phyloP scores from a whole-genome alignment of 2,797 vertebrate genomes.

The Gymnoscopelus microlampas region DNA sequence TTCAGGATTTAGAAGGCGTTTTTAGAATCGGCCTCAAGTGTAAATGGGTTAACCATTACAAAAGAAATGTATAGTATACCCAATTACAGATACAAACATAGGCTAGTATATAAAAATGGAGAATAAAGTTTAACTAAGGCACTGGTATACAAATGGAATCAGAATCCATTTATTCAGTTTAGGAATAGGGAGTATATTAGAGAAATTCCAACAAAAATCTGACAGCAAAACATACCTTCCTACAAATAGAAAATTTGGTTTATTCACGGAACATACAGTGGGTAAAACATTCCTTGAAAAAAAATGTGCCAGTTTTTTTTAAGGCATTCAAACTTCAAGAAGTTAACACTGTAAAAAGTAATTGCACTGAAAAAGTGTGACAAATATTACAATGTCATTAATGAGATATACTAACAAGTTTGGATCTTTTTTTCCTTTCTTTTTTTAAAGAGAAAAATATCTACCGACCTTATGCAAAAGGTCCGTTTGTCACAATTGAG shows the following conservation, averaged over 20 bases:
- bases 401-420: constrained; percentile 36
- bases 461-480: constrained; percentile 32
- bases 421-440: constrained; percentile 32
- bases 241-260: constrained; percentile 74
- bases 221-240: constrained; percentile 57
- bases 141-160: constrained; percentile 6
- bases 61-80: no score
- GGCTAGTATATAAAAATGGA: no score
- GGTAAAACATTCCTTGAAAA: constrained; percentile 72
- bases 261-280: constrained; percentile 68
- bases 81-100: no score
- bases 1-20: no score
- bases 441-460: constrained; percentile 17
- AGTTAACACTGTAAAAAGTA: constrained; percentile 72
- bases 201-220: constrained; percentile 58
- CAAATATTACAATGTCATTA: constrained; percentile 60
- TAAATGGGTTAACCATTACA: no score
- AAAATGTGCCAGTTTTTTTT: constrained; percentile 69
- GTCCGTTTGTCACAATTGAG: constrained; percentile 3
- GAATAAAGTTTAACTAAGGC: no score
- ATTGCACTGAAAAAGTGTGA: constrained; percentile 65
- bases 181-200: constrained; percentile 61
- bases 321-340: constrained; percentile 70
- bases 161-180: constrained; percentile 42
- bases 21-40: no score